A percentile compares a stretch with the other conserved stretches of the same genome.
Conservation (phyloP, 2,113 vertebrate genomes). For the Barnardius zonarius region DNA sequence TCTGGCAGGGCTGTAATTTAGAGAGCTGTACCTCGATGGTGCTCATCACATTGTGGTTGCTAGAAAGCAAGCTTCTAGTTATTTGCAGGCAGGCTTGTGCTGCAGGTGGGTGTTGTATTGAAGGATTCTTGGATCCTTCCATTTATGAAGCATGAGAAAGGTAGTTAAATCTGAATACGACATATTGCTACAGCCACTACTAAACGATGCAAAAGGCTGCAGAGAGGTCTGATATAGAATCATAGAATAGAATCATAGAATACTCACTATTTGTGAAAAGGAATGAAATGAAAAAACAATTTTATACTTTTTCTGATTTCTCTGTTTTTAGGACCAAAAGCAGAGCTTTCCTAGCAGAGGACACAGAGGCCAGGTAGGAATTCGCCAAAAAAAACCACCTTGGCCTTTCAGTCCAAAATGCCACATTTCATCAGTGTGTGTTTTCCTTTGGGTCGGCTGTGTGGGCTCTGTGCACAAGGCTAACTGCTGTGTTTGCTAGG, state of each 20-base stretch:
- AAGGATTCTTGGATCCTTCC: constrained; percentile 87
- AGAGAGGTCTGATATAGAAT: constrained; percentile 81
- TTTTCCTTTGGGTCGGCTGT: accelerated
- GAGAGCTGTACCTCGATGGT: constrained; percentile 59
- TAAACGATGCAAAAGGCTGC: constrained; percentile 78
- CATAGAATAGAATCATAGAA: no score
- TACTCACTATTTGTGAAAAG: constrained; percentile 51
- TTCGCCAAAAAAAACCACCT: not conserved
- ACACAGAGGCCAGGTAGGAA: not conserved
- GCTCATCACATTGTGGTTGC: constrained; percentile 77
- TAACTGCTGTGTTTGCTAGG: not conserved
- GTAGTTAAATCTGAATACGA: not conserved
- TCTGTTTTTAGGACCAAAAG: not conserved
- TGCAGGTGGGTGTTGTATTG: constrained; percentile 70
- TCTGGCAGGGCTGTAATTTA: not conserved
- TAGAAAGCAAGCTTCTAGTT: constrained; percentile 83
- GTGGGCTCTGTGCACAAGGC: not conserved
- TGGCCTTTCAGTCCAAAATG: not conserved
- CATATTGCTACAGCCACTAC: not conserved
- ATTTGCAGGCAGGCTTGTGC: constrained; percentile 80
- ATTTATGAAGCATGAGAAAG: constrained; percentile 48
- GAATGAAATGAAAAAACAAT: not conserved
- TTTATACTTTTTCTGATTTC: not conserved
- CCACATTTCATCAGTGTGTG: accelerated
- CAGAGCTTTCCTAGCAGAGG: not conserved